These are phyloP conservation scores for Dinomys branickii DNA, from an alignment of 2,113 vertebrate genomes.

Conservation along the genomic window DNA sequence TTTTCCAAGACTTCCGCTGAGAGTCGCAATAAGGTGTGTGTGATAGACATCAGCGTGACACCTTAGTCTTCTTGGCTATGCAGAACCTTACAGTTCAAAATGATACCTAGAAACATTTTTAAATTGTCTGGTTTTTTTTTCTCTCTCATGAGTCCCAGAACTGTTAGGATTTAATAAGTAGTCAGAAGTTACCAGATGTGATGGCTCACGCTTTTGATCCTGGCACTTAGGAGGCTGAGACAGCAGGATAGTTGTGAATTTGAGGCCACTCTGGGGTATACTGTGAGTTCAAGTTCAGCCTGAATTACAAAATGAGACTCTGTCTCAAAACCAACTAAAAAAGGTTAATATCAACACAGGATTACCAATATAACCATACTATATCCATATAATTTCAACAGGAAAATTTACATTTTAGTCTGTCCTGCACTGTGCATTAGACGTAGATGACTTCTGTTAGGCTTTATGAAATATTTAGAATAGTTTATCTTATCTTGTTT, in stretches of 20 bases:
- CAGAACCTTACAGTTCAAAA: neutral
- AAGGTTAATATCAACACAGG: neutral
- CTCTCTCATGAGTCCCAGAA: neutral
- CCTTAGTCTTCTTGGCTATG: neutral
- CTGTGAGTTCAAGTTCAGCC: neutral
- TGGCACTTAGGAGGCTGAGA: neutral
- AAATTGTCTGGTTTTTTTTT: neutral
- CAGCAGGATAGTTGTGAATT: neutral
- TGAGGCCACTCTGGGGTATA: neutral
- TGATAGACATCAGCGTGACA: neutral
- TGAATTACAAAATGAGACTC: neutral
- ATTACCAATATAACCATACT: neutral
- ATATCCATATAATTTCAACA: neutral
- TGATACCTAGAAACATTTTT: neutral
- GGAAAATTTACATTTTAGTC: neutral
- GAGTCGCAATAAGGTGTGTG: neutral
- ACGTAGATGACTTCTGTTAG: neutral
- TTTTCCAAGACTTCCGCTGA: neutral
- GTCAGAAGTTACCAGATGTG: neutral
- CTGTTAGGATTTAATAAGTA: neutral
- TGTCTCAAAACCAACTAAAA: neutral
- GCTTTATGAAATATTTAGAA: conserved; percentile 18
- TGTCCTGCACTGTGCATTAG: neutral
- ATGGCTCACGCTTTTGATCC: neutral
- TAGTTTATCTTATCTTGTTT: neutral